A percentile compares a stretch with the other conserved stretches of the same genome.
phyloP scores from a whole-genome alignment of 2,113 vertebrate genomes.

The Mormoops blainvillei region DNA sequence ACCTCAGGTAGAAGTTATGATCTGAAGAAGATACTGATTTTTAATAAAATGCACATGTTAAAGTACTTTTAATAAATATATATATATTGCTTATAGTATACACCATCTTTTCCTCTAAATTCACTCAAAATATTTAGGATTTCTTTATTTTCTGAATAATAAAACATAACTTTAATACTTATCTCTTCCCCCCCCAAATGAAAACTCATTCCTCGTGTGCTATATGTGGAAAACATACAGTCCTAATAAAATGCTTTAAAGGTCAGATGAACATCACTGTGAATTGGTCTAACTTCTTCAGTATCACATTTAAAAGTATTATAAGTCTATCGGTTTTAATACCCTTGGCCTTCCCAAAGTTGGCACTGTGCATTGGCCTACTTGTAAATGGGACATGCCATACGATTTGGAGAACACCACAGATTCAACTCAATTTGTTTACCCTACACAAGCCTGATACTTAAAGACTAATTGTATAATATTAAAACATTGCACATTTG shows the following conservation, averaged over 20 bases:
- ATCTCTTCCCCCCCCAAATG: neutral
- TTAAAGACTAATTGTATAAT: neutral
- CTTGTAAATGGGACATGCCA: neutral
- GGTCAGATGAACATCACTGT: neutral
- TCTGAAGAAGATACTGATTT: neutral
- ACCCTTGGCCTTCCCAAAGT: neutral
- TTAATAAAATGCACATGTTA: neutral
- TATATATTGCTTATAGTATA: neutral
- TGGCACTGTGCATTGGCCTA: neutral
- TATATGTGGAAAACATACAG: constrained; percentile 27
- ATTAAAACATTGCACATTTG: neutral
- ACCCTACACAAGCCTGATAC: neutral
- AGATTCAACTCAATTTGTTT: neutral
- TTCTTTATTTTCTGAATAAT: neutral
- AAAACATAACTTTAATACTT: neutral
- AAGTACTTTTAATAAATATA: neutral
- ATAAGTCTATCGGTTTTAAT: constrained; percentile 42
- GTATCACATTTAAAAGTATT: constrained; percentile 35
- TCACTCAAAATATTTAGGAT: neutral
- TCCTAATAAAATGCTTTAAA: constrained; percentile 31
- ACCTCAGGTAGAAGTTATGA: neutral
- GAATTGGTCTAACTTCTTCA: neutral
- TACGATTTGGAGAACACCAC: neutral
- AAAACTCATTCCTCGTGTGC: neutral
- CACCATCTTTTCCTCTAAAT: neutral